Conservation (phyloP, 2,888 invertebrate genomes). For the Melinopterus prodromus region DNA sequence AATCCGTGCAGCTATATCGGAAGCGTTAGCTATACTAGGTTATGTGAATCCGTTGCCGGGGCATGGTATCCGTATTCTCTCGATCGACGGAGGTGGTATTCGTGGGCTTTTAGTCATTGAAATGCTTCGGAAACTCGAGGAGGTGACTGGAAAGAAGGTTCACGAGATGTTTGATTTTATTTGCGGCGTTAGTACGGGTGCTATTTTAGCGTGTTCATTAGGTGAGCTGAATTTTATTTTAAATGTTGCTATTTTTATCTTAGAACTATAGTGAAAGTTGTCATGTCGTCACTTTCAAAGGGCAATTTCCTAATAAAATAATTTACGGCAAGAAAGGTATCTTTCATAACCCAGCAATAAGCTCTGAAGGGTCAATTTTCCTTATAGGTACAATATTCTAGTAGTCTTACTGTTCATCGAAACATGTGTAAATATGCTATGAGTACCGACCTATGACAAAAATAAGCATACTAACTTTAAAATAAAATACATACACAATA, state of each 20-base stretch:
- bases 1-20: constrained; percentile 55
- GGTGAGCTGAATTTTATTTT: constrained; percentile 60
- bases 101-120: constrained; percentile 88
- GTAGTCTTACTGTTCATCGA: too few species aligned
- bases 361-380: too few species aligned
- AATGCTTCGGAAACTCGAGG: constrained; percentile 80
- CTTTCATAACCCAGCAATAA: neutral
- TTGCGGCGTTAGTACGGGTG: constrained; percentile 85
- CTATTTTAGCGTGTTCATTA: constrained; percentile 78
- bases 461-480: too few species aligned
- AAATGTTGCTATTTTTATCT: neutral
- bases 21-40: constrained; percentile 76
- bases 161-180: constrained; percentile 88
- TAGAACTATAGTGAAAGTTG: neutral
- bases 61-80: constrained; percentile 79
- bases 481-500: too few species aligned
- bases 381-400: too few species aligned
- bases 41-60: constrained; percentile 73
- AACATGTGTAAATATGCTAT: too few species aligned
- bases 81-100: constrained; percentile 92
- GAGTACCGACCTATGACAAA: too few species aligned
- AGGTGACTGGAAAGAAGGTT: constrained; percentile 71
- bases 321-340: neutral
- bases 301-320: neutral
- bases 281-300: neutral